Evolutionary conservation across 37 sponge, comb jelly and placozoan species (phyloP).

Genomic region (Ianthella basta): DNA sequence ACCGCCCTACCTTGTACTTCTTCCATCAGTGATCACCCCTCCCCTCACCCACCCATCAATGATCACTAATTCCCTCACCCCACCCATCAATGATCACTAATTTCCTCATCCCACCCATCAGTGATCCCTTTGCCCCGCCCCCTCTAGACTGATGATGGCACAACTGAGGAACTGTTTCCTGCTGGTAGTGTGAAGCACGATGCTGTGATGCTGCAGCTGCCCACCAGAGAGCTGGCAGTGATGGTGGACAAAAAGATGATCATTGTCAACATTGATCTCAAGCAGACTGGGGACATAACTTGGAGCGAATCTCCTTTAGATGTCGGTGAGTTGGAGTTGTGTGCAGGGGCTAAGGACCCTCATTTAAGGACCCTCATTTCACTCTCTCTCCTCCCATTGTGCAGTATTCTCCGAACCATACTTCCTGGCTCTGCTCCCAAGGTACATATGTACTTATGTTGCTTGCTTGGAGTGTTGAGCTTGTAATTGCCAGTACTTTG

Average conservation of each 20-base stretch:
- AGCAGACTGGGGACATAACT: background rate
- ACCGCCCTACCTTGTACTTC: no score
- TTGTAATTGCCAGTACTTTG: no score
- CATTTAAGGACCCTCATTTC: no score
- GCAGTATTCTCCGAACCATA: conserved; percentile 25
- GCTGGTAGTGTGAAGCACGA: conserved; percentile 20
- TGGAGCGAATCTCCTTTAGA: conserved; percentile 15
- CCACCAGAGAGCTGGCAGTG: conserved; percentile 30
- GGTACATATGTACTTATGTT: background rate
- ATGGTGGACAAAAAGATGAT: conserved; percentile 23
- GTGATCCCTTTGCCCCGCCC: no score
- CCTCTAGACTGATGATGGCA: background rate
- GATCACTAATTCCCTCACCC: no score
- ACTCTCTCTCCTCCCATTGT: background rate
- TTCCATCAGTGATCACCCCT: no score
- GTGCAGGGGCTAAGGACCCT: no score
- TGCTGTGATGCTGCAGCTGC: conserved; percentile 17
- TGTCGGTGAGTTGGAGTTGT: background rate
- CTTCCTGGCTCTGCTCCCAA: conserved; percentile 16
- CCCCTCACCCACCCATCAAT: no score
- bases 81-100: no score
- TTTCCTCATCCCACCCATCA: no score
- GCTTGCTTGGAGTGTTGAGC: background rate
- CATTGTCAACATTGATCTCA: conserved; percentile 1
- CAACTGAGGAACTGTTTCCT: conserved; percentile 6